Evolutionary conservation across 1,140 invertebrate species (phyloP), one percentile per base, ranked within the genome.

Genomic region (Drosophila miranda): DNA sequence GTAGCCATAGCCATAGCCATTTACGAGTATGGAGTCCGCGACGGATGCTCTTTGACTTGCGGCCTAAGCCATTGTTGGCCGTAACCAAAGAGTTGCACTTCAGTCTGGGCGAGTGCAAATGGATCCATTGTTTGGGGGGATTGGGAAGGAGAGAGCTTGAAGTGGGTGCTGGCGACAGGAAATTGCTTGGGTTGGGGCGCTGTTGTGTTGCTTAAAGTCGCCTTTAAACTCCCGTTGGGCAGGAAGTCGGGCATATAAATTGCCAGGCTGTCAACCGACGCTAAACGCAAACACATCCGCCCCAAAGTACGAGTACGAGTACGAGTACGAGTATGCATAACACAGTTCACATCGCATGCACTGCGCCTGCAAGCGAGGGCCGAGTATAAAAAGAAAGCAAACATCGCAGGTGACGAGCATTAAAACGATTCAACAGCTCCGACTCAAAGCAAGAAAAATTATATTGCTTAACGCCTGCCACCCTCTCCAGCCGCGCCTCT

Each of bases 341-440:
- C 16, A 16, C 16, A 51, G 60, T 76, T 63, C 63, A 57, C 2
- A 30, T 26, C 5, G 23, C 74, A 78, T 64, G 55, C 34, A 34
- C 19, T n/a, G 52, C 19, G 41, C 14, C 14, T 41, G 34, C 30
- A 11, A 13, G 51, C 28, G 28, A 53, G 21, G 8, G 21, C 19
- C 26, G 34, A 51, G 28, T 56, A 78, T 42, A 69, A 55, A 61
- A 54, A 43, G 23, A 55, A 56, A 56, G 68, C 68, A 81, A 81
- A 77, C 78, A 75, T 62, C 75, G 51, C 60, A 79, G 83, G 78
- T 88, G 83, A 83, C 78, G 78, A 80, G 73, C 78, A 83, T 88
- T 88, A 88, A 88, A 88, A 88, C 79, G 83, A 87, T 88, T 88
- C 83, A 88, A 88, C 78, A 88, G 72, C 83, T 88, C 51, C 76